These are phyloP conservation scores for Diploscapter pachys DNA, from an alignment of 1,140 invertebrate species.

Conservation along the genomic window DNA sequence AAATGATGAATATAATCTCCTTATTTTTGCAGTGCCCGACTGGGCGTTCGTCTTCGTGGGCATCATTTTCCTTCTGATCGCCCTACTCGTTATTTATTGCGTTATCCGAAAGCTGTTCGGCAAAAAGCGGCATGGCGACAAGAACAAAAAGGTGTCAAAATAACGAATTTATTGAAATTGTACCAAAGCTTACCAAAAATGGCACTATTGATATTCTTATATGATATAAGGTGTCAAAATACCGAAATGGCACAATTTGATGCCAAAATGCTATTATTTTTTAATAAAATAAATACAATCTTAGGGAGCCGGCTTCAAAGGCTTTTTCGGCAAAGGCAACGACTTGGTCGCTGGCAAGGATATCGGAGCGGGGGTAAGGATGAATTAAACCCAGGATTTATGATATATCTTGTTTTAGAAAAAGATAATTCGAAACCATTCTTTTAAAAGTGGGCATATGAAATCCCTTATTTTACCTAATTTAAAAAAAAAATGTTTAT, in stretches of 20 bases:
- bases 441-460: not conserved
- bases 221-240: no score
- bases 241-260: not conserved
- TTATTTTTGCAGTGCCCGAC: conserved; percentile 51
- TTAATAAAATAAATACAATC: no score
- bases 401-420: not conserved
- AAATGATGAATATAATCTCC: not conserved
- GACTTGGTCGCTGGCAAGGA: conserved; percentile 39
- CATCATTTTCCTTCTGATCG: conserved; percentile 46
- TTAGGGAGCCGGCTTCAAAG: conserved; percentile 42
- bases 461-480: not conserved
- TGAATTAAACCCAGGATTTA: not conserved
- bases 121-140: conserved; percentile 58
- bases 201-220: no score
- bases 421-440: not conserved
- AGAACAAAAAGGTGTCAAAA: conserved; percentile 53
- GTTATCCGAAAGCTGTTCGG: conserved; percentile 55
- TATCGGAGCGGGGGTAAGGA: conserved; percentile 21
- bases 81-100: conserved; percentile 47
- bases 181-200: no score
- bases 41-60: conserved; percentile 58
- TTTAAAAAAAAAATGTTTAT: conserved; percentile 10
- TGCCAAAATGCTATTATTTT: no score
- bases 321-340: conserved; percentile 51
- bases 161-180: no score